These are phyloP conservation scores for Pteromalus puparum DNA, from an alignment of 1,140 invertebrate species.

Conservation along the genomic window DNA sequence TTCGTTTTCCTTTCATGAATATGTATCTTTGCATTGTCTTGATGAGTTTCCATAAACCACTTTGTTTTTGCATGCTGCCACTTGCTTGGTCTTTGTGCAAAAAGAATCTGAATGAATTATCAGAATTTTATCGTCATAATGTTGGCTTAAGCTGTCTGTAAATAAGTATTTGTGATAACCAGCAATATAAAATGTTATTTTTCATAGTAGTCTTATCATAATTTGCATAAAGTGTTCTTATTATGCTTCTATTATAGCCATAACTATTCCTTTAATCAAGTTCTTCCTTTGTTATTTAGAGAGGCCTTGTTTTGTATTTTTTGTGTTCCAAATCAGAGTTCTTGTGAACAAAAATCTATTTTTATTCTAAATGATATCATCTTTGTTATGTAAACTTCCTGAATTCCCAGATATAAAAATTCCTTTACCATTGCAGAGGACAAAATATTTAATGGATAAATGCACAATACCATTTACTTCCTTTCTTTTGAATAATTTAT, in stretches of 20 bases:
- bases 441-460: too few species aligned
- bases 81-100: not conserved
- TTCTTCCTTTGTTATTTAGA: not conserved
- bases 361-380: not conserved
- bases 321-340: not conserved
- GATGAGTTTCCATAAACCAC: not conserved
- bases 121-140: not conserved
- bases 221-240: too few species aligned
- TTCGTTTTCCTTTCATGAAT: not conserved
- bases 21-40: not conserved
- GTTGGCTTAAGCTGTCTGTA: not conserved
- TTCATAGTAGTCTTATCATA: too few species aligned
- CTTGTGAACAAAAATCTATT: not conserved
- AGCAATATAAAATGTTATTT: not conserved
- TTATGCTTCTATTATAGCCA: too few species aligned
- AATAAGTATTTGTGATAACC: not conserved
- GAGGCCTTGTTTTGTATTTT: not conserved
- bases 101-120: not conserved
- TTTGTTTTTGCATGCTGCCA: not conserved
- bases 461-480: too few species aligned
- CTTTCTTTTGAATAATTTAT: not conserved
- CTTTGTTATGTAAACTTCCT: not conserved
- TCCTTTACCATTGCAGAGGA: too few species aligned
- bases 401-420: too few species aligned
- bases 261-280: not conserved